These are phyloP conservation scores for Scomber japonicus DNA, from an alignment of 2,113 vertebrate genomes.

Conservation along the genomic window DNA sequence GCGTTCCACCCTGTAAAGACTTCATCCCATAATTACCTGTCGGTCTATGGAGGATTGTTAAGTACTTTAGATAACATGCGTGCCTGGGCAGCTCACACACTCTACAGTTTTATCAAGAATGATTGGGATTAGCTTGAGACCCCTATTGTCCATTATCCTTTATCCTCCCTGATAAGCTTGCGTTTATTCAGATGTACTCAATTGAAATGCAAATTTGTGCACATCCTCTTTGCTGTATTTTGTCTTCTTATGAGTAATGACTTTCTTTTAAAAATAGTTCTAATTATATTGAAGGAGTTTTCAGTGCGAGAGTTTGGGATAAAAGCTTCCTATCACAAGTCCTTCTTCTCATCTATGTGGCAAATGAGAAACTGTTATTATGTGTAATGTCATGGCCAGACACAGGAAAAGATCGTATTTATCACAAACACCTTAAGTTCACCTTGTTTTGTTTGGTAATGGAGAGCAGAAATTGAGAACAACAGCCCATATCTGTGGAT, in stretches of 20 bases:
- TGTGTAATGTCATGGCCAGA: slow-evolving; percentile 8
- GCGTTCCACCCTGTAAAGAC: slow-evolving; percentile 3
- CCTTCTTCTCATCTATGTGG: slow-evolving; percentile 3
- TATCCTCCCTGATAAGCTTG: slow-evolving; percentile 22
- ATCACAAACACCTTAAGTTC: not conserved
- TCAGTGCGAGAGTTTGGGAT: slow-evolving; percentile 1
- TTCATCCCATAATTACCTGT: slow-evolving; percentile 58
- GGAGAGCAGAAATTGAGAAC: slow-evolving; percentile 9
- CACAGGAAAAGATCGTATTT: not conserved
- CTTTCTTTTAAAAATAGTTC: slow-evolving; percentile 34
- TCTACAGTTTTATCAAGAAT: slow-evolving; percentile 34
- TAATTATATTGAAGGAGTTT: slow-evolving; percentile 46
- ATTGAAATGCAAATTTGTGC: slow-evolving; percentile 67
- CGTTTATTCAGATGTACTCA: slow-evolving; percentile 53
- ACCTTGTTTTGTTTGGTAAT: not conserved
- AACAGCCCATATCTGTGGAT: slow-evolving; percentile 9
- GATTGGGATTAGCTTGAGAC: slow-evolving; percentile 45
- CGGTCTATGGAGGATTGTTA: slow-evolving; percentile 43
- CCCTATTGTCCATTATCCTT: slow-evolving; percentile 46
- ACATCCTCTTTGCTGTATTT: slow-evolving; percentile 48
- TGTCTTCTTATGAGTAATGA: slow-evolving; percentile 40
- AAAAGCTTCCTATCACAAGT: slow-evolving; percentile 20
- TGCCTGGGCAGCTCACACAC: not conserved
- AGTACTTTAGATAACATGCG: slow-evolving; percentile 44
- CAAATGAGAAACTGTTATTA: slow-evolving; percentile 18